Percentiles rank a stretch among this genome's conserved stretches.
phyloP scores from a whole-genome alignment of 2,888 invertebrate genomes.

The Podotricha telesiphe region DNA sequence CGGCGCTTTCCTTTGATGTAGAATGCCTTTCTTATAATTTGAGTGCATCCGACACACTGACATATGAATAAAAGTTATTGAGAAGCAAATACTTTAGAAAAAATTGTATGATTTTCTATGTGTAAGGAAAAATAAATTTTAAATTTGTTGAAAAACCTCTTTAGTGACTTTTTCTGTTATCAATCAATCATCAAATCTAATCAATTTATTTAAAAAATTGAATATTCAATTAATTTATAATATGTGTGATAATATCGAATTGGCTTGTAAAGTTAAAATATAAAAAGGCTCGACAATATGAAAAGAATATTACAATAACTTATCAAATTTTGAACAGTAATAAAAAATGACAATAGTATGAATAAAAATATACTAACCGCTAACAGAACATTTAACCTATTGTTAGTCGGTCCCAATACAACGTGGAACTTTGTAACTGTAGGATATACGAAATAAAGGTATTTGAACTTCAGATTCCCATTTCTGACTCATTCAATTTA shows the following conservation, averaged over 20 bases:
- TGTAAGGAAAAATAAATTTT: too few species aligned
- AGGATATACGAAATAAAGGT: constrained; percentile 24
- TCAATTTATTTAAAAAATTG: too few species aligned
- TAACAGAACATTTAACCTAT: neutral
- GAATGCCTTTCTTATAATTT: constrained; percentile 56
- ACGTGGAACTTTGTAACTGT: constrained; percentile 13
- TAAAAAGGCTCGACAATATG: too few species aligned
- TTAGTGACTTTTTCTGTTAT: too few species aligned
- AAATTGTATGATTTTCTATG: neutral
- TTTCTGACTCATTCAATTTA: constrained; percentile 37
- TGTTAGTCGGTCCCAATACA: neutral
- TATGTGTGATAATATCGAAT: too few species aligned
- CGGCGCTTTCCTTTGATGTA: constrained; percentile 76
- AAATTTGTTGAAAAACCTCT: too few species aligned
- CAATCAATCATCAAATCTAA: too few species aligned
- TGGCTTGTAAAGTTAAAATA: too few species aligned
- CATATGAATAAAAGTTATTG: constrained; percentile 44
- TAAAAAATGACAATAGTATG: neutral
- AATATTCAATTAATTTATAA: too few species aligned
- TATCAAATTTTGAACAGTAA: neutral
- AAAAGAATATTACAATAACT: too few species aligned
- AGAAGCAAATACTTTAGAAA: constrained; percentile 31
- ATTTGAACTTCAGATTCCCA: constrained; percentile 31
- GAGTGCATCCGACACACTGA: constrained; percentile 40
- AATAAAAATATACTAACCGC: constrained; percentile 1